Percentiles rank a stretch among this genome's conserved stretches.
Conservation (phyloP, 2,113 vertebrate genomes). For the Drymodes brunneopygia region DNA sequence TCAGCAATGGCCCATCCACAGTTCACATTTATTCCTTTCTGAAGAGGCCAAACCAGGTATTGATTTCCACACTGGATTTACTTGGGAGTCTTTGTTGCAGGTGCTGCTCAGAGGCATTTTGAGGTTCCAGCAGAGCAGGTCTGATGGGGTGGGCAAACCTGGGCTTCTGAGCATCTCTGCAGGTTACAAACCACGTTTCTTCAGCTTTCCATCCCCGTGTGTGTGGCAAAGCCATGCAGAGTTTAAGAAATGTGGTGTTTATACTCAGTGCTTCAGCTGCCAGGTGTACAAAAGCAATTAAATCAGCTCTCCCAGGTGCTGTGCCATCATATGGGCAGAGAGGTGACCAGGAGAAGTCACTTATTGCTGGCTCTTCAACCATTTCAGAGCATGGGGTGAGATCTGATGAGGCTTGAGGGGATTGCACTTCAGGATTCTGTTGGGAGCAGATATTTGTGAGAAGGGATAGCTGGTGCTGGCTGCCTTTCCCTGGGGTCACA, state of each 20-base stretch:
- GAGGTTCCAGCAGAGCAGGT: background rate
- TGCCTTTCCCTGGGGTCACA: background rate
- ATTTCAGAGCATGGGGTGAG: background rate
- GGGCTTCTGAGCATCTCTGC: rapidly evolving
- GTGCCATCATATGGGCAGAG: background rate
- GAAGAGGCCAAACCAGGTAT: background rate
- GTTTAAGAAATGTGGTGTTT: background rate
- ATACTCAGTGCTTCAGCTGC: background rate
- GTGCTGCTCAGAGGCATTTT: background rate
- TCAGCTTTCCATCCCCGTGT: background rate
- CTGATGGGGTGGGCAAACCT: background rate
- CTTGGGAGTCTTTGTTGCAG: background rate
- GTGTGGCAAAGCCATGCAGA: background rate
- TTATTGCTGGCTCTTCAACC: background rate
- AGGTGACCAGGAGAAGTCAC: background rate
- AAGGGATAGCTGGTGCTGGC: background rate
- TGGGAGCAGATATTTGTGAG: background rate
- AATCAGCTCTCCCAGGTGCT: background rate
- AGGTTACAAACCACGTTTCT: background rate
- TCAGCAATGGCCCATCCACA: background rate
- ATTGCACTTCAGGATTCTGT: background rate
- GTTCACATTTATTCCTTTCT: background rate
- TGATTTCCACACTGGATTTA: background rate
- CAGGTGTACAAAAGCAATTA: background rate
- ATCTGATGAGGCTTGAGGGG: background rate